phyloP scores from a whole-genome alignment of 2,888 invertebrate genomes.

The Dynastes tityus region DNA sequence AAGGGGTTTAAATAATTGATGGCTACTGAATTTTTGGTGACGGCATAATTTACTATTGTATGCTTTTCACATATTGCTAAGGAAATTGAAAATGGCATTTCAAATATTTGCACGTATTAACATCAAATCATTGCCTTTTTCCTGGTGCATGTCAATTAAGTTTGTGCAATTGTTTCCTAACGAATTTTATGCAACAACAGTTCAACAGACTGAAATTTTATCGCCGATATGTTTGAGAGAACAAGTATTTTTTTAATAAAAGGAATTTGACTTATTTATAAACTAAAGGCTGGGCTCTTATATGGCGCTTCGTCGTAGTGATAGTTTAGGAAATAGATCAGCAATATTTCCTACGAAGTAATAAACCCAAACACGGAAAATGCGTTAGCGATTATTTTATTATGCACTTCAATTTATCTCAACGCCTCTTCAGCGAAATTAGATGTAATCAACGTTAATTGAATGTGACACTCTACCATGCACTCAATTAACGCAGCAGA shows the following conservation, averaged over 20 bases:
- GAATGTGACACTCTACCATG: constrained; percentile 54
- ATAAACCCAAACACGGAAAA: constrained; percentile 29
- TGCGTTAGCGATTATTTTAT: constrained; percentile 46
- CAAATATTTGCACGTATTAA: too few relatives aligned
- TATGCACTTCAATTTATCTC: constrained; percentile 43
- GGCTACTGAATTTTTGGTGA: too few relatives aligned
- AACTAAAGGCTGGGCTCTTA: not conserved
- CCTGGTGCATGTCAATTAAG: too few relatives aligned
- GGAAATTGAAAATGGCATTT: too few relatives aligned
- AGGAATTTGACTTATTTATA: not conserved
- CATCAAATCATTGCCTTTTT: too few relatives aligned
- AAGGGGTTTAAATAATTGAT: too few relatives aligned
- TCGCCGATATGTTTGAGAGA: too few relatives aligned
- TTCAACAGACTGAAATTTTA: not conserved
- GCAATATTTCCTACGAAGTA: constrained; percentile 15
- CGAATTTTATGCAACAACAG: not conserved
- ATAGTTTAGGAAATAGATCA: constrained; percentile 13
- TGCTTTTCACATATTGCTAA: too few relatives aligned
- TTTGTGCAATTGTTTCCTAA: not conserved
- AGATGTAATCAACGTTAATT: constrained; percentile 58
- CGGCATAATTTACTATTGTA: too few relatives aligned
- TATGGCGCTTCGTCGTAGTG: not conserved
- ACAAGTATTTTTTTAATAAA: not conserved
- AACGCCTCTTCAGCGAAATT: constrained; percentile 56
- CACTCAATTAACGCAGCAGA: constrained; percentile 47